Conservation (phyloP, 2,113 vertebrate species). For the Procavia capensis region DNA sequence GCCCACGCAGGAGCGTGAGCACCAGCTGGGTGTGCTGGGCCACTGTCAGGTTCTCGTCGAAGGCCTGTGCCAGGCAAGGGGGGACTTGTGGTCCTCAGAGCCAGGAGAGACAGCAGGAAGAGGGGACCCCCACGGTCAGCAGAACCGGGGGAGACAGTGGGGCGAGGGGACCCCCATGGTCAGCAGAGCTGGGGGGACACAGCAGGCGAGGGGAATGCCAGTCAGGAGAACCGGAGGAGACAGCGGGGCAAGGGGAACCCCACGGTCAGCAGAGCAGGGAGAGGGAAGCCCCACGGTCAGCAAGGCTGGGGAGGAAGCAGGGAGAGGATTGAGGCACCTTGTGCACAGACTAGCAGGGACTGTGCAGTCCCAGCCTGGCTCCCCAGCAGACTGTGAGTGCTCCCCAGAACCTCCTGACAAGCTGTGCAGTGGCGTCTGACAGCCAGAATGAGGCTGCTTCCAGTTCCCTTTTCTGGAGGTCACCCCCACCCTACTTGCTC, state of each 20-base stretch:
- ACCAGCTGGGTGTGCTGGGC: slow-evolving; percentile 56
- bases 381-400: not conserved
- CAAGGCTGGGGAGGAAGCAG: not conserved
- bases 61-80: not conserved
- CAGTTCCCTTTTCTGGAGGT: not conserved
- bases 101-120: not conserved
- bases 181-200: no score
- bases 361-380: no score
- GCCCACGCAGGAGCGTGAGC: slow-evolving; percentile 23
- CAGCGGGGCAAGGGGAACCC: rapidly evolving
- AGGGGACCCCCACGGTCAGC: no score
- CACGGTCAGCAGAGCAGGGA: not conserved
- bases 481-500: not conserved
- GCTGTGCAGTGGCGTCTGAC: rapidly evolving
- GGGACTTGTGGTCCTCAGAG: rapidly evolving
- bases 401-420: not conserved
- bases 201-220: rapidly evolving
- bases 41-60: not conserved
- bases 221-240: not conserved
- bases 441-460: rapidly evolving
- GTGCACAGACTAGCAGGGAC: rapidly evolving
- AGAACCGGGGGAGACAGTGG: no score
- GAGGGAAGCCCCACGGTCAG: not conserved
- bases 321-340: rapidly evolving
- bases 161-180: no score